These are phyloP conservation scores for Sebastes itinus DNA, from an alignment of 2,797 vertebrate species.

Conservation along the genomic window DNA sequence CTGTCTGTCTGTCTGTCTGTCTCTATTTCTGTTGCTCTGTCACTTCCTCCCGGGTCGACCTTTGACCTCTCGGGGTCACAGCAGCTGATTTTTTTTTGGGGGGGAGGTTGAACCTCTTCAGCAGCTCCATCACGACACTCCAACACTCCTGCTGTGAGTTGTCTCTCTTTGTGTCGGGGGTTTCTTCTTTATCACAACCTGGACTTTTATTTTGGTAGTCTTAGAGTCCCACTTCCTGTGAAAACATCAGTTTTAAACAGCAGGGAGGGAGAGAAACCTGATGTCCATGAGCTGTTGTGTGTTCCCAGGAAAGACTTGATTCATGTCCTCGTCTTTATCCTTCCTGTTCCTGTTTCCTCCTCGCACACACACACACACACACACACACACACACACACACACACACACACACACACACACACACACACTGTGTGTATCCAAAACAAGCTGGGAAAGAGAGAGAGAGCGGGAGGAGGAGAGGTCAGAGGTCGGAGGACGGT, in stretches of 20 bases:
- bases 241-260: neutral
- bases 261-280: neutral
- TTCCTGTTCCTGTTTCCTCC: slow-evolving; percentile 50
- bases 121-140: neutral
- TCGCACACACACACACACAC: neutral
- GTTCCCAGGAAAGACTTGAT: slow-evolving; percentile 36
- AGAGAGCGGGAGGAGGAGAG: slow-evolving; percentile 15
- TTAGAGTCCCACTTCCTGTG: neutral
- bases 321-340: slow-evolving; percentile 40
- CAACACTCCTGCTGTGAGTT: neutral
- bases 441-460: slow-evolving; percentile 55
- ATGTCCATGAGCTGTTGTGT: neutral
- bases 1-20: too few relatives aligned
- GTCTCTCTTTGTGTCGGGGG: neutral
- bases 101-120: neutral
- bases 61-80: slow-evolving; percentile 56
- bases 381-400: neutral
- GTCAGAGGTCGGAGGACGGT: slow-evolving; percentile 54
- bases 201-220: neutral
- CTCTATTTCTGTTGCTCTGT: slow-evolving; percentile 47
- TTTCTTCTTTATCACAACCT: neutral
- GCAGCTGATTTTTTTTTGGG: slow-evolving; percentile 53
- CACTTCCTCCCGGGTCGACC: slow-evolving; percentile 75
- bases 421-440: slow-evolving; percentile 45
- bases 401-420: neutral